Evolutionary conservation across 2,797 vertebrate genomes (phyloP), one percentile per base, ranked within the genome.

Genomic region (Antennarius maculatus): DNA sequence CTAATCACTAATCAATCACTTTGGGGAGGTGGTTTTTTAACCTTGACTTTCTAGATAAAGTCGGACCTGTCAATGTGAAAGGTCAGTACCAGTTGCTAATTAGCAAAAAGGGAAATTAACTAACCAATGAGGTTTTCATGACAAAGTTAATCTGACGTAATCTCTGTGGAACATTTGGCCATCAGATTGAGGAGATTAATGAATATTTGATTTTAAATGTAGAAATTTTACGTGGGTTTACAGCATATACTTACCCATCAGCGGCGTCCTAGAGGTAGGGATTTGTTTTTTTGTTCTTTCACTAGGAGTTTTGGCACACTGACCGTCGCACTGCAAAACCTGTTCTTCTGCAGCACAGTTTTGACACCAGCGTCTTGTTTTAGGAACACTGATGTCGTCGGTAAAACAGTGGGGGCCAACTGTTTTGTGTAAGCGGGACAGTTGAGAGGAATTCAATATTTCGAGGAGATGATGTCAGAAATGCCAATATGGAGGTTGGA

Each of bases 21-120:
- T 64, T 73, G 72, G 71, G 76, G 80, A 87, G 88, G 82, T 83
- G 79, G 66, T 88, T 91, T 89, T 92, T 89, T 91, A 93, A 93
- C 91, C 86, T 89, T 93, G 90, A 85, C 92, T 92, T 92, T 93
- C 86, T 82, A 86, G 85, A 90, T 93, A 86, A 93, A 93, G 92
- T 93, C 92, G 85, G 80, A 86, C 83, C 84, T 94, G 89, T 93
- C 89, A 83, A 54, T 87, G 88, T 73, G 74, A 93, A 93, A 94
- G 93, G 91, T 93, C 91, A 91, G 73, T 65, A 77, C 84, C 79
- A 83, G 85, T 82, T 89, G 90, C 92, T 95, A 93, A 94, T 94
- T 95, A 94, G 92, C 89, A 90, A 89, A 91, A 90, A 86, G 92
- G 90, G 91, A 95, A 94, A 94, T 94, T 87, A 94, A 90, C 84